Percentiles rank a stretch among this genome's conserved stretches.
Evolutionary conservation across 2,113 vertebrate genomes (phyloP).

Genomic region (Perccottus glenii): DNA sequence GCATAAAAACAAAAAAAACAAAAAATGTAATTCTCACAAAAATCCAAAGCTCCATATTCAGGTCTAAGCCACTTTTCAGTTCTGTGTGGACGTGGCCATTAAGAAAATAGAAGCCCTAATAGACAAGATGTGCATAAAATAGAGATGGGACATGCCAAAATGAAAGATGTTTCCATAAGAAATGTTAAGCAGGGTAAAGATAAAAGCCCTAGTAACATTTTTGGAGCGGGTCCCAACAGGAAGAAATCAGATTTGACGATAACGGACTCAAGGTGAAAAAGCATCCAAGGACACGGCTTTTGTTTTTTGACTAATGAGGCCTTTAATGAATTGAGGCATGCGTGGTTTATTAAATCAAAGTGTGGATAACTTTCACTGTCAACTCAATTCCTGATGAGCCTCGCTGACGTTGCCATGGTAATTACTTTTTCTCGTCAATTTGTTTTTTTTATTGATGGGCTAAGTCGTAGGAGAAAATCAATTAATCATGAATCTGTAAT

Average conservation of each 20-base stretch:
- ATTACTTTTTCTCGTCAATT: constrained; percentile 22
- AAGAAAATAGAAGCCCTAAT: constrained; percentile 3
- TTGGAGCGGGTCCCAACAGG: constrained; percentile 4
- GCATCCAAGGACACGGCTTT: constrained; percentile 42
- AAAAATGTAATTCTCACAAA: no score
- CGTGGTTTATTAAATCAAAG: constrained; percentile 79
- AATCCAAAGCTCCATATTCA: no score
- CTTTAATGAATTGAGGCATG: constrained; percentile 76
- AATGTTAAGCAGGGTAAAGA: constrained; percentile 8
- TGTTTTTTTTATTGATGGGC: constrained; percentile 30
- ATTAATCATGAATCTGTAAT: constrained; percentile 26
- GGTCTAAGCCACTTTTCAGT: no score
- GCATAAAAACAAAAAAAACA: no score
- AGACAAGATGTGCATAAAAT: not conserved
- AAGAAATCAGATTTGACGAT: constrained; percentile 25
- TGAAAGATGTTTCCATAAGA: not conserved
- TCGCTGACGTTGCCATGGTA: constrained; percentile 61
- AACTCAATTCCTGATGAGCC: constrained; percentile 58
- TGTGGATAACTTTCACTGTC: constrained; percentile 77
- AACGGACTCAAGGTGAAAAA: constrained; percentile 25
- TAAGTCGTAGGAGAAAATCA: constrained; percentile 10
- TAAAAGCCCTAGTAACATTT: not conserved
- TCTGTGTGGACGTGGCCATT: not conserved
- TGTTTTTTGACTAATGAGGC: constrained; percentile 77
- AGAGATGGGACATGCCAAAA: not conserved